These are phyloP conservation scores for Triplophysa tibetana DNA, from an alignment of 2,113 vertebrate genomes.

Conservation along the genomic window DNA sequence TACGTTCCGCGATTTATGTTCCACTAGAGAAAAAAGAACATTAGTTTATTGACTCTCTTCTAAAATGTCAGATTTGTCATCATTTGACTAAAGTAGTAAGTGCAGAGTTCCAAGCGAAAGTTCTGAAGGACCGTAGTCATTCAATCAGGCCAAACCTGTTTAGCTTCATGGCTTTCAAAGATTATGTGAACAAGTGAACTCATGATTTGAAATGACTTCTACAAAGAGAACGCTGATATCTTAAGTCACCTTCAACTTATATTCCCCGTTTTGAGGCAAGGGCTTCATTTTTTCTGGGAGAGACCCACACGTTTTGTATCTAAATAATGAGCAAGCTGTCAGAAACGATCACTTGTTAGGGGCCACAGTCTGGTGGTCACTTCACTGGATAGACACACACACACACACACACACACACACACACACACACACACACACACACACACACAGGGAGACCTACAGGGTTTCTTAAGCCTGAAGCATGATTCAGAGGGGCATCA, in stretches of 20 bases:
- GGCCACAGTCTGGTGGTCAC: conserved; percentile 42
- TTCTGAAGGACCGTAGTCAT: not conserved
- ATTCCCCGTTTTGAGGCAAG: conserved; percentile 24
- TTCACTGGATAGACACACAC: conserved; percentile 23
- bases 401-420: conserved; percentile 23
- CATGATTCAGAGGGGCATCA: conserved; percentile 32
- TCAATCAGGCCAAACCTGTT: not conserved
- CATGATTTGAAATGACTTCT: conserved; percentile 1
- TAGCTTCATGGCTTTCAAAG: not conserved
- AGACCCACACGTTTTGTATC: conserved; percentile 23
- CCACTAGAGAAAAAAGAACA: too few species aligned
- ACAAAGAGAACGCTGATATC: conserved; percentile 65
- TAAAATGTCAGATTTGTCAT: not conserved
- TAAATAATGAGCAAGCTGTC: conserved; percentile 50
- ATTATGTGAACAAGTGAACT: conserved; percentile 11
- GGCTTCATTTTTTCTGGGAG: not conserved
- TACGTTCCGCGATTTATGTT: too few species aligned
- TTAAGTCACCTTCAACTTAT: conserved; percentile 55
- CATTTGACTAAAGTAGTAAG: not conserved
- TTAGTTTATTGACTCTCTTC: not conserved
- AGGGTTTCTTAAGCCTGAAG: conserved; percentile 24
- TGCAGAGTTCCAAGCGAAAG: not conserved
- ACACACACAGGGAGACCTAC: conserved; percentile 16
- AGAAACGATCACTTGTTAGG: conserved; percentile 33
- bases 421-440: conserved; percentile 24